Evolutionary conservation across 2,888 invertebrate genomes (phyloP), one percentile per base, ranked within the genome.

Genomic region (Sinopyrophorus schimmeli): DNA sequence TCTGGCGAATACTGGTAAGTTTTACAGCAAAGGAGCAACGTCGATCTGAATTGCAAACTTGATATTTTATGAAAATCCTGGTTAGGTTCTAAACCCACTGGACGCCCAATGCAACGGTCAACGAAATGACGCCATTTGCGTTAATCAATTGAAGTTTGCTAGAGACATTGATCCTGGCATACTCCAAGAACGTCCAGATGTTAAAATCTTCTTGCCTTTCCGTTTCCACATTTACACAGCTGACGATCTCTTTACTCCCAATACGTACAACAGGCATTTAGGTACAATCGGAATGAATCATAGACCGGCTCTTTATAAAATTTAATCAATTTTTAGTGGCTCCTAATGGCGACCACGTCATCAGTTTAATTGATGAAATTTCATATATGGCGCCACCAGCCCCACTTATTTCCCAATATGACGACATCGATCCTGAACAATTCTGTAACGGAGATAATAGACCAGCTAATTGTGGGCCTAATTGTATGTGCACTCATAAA

Each of bases 361-460:
- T 91, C 69, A 90, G 89, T 75, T 82, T 91, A 64, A 86, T 91
- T 59, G 91, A 91, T 65, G 91, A 92, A 77, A 93, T 95, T 60
- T 91, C 92, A 1, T 88, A 92, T 72, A 81, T 87, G 70, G 81
- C 90, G 56, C 87, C 93, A 32, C 88, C 90, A 7, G 83, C 91
- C 3, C 93, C 93, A 7, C 79, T 91, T 21, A 77, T 92, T 30
- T 89, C 90, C 46, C 93, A 94, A 69, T 88, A 87, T 66, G 84
- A 89, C 56, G 91, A 92, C 62, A 86, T 92, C 50, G 86, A 88
- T 65, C 88, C 90, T 1, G 88, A 89, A 66, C 87, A 89, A 68
- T 92, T 92, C 76, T 92, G 92, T 71, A 92, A 92, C 62, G 91
- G 91, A 53, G 91, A 91, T 72, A 91, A 91, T 74, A 81, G 89